Conservation (phyloP, 2,797 vertebrate species). For the Orientallactaga sibirica region DNA sequence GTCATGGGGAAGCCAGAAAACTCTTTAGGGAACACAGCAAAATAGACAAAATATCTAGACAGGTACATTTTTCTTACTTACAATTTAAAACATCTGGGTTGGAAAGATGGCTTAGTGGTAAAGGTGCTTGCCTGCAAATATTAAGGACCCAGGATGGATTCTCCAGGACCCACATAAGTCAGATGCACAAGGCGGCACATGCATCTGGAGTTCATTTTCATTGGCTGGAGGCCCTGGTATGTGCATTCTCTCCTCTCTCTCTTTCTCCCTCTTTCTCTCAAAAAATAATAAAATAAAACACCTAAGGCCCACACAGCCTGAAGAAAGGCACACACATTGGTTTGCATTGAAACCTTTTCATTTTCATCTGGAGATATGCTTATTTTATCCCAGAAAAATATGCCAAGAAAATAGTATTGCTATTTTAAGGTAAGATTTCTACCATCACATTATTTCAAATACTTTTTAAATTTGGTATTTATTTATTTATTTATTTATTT, state of each 20-base stretch:
- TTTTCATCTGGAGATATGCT: not conserved
- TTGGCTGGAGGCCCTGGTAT: too few relatives aligned
- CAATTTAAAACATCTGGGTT: not conserved
- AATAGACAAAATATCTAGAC: not conserved
- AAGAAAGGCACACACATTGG: too few relatives aligned
- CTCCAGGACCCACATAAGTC: too few relatives aligned
- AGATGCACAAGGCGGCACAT: too few relatives aligned
- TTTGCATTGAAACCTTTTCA: not conserved
- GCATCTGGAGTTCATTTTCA: too few relatives aligned
- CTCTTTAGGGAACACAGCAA: not conserved
- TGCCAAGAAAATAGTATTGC: not conserved
- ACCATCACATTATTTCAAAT: not conserved
- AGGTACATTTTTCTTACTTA: not conserved
- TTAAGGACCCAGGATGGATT: too few relatives aligned
- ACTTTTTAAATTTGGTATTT: not conserved
- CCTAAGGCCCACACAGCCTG: too few relatives aligned
- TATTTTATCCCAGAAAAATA: constrained; percentile 9
- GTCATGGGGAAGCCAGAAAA: not conserved
- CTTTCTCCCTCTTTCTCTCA: too few relatives aligned
- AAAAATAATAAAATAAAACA: not conserved
- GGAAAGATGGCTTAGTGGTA: too few relatives aligned
- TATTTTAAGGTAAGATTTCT: not conserved
- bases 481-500: too few relatives aligned
- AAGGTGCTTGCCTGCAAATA: too few relatives aligned
- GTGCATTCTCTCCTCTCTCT: too few relatives aligned